Conservation (phyloP, 2,888 invertebrate species). For the Leptopterna dolabrata region DNA sequence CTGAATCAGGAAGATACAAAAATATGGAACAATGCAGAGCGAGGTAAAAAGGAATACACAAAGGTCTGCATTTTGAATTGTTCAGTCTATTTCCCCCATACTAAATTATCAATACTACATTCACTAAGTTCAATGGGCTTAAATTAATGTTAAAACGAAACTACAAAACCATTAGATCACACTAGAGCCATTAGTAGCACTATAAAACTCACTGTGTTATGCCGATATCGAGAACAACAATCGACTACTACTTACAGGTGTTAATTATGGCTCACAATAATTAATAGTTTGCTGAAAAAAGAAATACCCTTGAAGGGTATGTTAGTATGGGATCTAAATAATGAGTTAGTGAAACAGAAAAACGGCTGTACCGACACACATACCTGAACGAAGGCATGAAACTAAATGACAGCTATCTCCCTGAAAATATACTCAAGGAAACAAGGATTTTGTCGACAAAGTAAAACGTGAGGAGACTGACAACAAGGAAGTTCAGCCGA, state of each 20-base stretch:
- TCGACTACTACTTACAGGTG: background rate
- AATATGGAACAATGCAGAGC: too few relatives aligned
- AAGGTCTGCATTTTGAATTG: too few relatives aligned
- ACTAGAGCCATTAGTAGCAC: background rate
- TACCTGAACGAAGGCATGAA: conserved; percentile 22
- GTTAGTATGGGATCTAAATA: background rate
- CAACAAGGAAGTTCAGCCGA: background rate
- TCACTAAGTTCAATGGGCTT: too few relatives aligned
- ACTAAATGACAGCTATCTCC: background rate
- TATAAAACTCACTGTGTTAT: background rate
- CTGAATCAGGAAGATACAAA: too few relatives aligned
- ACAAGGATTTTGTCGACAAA: background rate
- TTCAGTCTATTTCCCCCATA: too few relatives aligned
- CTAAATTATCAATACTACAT: too few relatives aligned
- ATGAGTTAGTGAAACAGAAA: background rate
- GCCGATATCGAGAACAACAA: background rate
- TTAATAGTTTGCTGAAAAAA: conserved; percentile 30
- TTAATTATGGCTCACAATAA: background rate
- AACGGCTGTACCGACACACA: background rate
- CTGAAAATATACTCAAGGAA: conserved; percentile 7
- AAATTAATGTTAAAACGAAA: background rate
- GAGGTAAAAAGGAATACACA: too few relatives aligned
- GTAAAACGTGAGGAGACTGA: background rate
- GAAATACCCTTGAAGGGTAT: background rate
- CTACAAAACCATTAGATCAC: background rate